These are phyloP conservation scores for Charadrius vociferus DNA, from an alignment of 2,113 vertebrate species.

Conservation along the genomic window DNA sequence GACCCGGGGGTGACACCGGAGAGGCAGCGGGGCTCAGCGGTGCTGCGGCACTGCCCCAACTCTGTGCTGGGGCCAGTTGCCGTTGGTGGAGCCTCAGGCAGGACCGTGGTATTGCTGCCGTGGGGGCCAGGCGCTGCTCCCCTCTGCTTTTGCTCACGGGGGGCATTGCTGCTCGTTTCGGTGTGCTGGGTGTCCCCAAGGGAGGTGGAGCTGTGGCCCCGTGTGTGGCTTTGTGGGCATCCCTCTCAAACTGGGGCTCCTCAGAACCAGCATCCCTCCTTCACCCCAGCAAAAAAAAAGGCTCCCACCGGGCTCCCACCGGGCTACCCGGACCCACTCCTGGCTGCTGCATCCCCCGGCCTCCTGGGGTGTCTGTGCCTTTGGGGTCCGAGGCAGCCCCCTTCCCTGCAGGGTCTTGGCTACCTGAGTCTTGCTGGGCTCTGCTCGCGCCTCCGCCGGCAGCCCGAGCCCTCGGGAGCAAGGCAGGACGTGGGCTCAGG, in stretches of 20 bases:
- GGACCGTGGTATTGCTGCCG: neutral
- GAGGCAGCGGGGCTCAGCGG: fast-evolving
- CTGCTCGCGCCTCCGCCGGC: fast-evolving
- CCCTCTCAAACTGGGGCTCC: neutral
- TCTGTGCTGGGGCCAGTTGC: neutral
- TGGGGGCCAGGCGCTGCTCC: neutral
- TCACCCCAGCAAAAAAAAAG: neutral
- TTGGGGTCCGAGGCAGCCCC: no score
- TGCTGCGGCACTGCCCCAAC: neutral
- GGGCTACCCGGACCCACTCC: no score
- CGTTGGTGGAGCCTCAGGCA: neutral
- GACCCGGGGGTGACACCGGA: neutral
- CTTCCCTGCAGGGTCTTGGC: no score
- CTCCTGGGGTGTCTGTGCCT: no score
- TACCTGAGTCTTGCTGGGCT: neutral
- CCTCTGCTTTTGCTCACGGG: neutral
- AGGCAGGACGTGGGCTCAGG: neutral
- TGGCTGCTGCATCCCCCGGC: neutral
- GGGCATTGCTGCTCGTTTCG: neutral
- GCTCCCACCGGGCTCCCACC: neutral
- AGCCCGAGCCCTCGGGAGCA: neutral
- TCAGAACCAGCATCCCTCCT: neutral
- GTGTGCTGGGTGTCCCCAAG: neutral
- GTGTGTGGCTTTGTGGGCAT: neutral
- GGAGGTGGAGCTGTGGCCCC: neutral